Base-by-base conservation (phyloP, 1,140 invertebrate species). In the Chironomus striatipennis region DNA sequence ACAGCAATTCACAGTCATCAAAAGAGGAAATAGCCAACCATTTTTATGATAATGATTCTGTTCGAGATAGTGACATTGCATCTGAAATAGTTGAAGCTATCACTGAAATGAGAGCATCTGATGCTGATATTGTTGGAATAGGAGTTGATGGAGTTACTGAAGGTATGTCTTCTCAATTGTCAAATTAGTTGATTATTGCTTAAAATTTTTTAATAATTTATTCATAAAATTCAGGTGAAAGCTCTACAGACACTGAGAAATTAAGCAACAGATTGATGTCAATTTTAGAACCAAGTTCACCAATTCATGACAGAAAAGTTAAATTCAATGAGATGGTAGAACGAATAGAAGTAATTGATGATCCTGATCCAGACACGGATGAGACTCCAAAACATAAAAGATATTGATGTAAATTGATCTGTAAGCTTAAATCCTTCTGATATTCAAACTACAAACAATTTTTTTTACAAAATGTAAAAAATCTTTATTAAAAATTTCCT, bases 121-220 rank as follows among this genome's bases (percentile, higher is more conserved):
- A 70, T 70, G 65, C 65, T 1, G 65, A 70, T 0, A 20, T 70
- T 70, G 6, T 70, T 8, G 65, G 18, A 21, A 70, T 70, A 20
- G 6, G 18, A 20, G 4, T 70, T 70, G 18, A 70, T 18, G 65
- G 65, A 10, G 20, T 21, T 21, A 70, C 65, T 18, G 5, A 70
- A 70, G 65, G 65, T 70, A 70, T 15, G 47, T n/a, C n/a, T n/a
- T n/a, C n/a, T n/a, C n/a, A n/a, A n/a, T n/a, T n/a, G n/a, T n/a
- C n/a, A n/a, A n/a, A n/a, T n/a, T n/a, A n/a, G n/a, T n/a, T 12
- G 8, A 47, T 47, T 47, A 47, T 7, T 7, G 6, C 5, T 65
- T 65, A 5, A 65, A 65, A n/a, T 65, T 65, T n/a, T 65, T 65
- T 65, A 18, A 65, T 65, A 67, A 17, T 67, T n/a, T n/a, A 12